Base-by-base conservation (phyloP, 2,113 vertebrate genomes). In the Barnardius zonarius region DNA sequence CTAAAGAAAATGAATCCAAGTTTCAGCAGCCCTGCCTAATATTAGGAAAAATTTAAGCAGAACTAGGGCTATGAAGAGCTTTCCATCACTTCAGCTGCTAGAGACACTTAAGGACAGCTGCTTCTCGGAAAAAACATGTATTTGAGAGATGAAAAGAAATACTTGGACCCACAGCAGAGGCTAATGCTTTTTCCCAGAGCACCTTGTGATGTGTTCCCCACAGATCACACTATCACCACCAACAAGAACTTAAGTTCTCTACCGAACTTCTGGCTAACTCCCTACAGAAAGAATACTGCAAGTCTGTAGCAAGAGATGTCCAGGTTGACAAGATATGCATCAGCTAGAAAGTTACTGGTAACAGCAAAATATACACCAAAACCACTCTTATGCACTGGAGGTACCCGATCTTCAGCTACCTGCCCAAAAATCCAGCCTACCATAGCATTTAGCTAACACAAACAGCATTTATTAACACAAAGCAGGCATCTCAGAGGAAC, bases 191-290 rank as follows among this genome's bases (percentile, higher is more conserved):
- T 75, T 66, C 52, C 35, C 19, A 75, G 44, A 59, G n/a, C 37
- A 68, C 22, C 27, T 52, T 0, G 0, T 28, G 59, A 75, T 1
- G 6, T 13, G 31, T 17, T 79, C 20, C 30, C 20, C 68, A 27
- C 0, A 4, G 44, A 13, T 62, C 77, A 75, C 5, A 17, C 3
- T 75, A 88, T 7, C 13, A 55, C 2, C 12, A 83, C 0, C 20
- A 57, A 1, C 3, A 79, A 37, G 49, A 11, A 76, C 3, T 46
- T 51, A 28, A 2, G 5, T 17, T 25, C 14, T 57, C 14, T 51
- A 41, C 10, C 30, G 80, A 83, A 48, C 4, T 63, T 51, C 12
- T 68, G 18, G 20, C 13, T 17, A 41, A 39, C 9, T 55, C 54
- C 44, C 19, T 62, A n/a, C 28, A 83, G 12, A 72, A 75, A 80